These are phyloP conservation scores for Haliclystus octoradiatus DNA, from an alignment of 30 jellyfish, hydroid and myxozoan species.

Conservation along the genomic window DNA sequence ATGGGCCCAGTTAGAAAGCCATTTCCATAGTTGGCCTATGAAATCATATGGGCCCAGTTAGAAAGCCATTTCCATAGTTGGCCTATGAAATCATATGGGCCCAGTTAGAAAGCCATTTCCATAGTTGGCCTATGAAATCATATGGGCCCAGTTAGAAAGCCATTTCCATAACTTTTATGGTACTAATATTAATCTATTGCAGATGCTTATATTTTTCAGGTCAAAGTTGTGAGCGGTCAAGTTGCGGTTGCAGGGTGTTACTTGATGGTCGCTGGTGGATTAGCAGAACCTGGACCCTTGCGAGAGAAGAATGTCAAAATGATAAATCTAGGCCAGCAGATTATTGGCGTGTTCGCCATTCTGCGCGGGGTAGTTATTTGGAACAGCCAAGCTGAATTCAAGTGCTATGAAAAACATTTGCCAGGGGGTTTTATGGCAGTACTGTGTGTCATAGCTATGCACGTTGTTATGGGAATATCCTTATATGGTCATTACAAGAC, in stretches of 20 bases:
- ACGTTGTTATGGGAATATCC: constrained; percentile 47
- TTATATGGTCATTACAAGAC: constrained; percentile 66
- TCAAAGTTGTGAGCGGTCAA: constrained; percentile 45
- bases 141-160: no score
- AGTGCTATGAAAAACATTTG: constrained; percentile 23
- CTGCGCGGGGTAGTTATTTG: constrained; percentile 60
- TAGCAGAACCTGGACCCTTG: constrained; percentile 42
- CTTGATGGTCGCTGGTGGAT: constrained; percentile 89
- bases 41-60: no score
- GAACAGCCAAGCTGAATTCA: constrained; percentile 70
- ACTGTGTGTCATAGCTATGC: constrained; percentile 15
- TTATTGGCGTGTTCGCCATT: constrained; percentile 76
- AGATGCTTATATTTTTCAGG: constrained; percentile 25
- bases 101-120: no score
- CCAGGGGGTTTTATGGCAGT: constrained; percentile 64
- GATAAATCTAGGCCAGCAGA: constrained; percentile 56
- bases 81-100: no score
- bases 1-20: no score
- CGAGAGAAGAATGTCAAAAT: constrained; percentile 30
- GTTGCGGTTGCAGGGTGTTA: constrained; percentile 65
- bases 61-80: no score
- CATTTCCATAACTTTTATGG: no score
- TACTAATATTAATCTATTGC: background rate
- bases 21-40: no score
- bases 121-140: no score